A percentile compares a stretch with the other conserved stretches of the same genome.
Conservation (phyloP, 2,113 vertebrate genomes). For the Neopipo cinnamomea region DNA sequence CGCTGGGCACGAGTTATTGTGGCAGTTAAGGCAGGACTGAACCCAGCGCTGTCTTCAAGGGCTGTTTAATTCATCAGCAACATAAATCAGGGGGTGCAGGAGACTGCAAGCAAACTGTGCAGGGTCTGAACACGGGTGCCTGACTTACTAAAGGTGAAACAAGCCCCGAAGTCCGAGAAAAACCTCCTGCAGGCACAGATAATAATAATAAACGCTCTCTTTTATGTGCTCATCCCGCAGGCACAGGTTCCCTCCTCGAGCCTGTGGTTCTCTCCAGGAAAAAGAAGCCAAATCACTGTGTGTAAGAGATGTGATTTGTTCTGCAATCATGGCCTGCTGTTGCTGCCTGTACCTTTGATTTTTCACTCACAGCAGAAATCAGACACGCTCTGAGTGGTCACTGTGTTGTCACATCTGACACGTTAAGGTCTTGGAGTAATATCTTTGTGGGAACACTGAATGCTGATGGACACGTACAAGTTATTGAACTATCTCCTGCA, state of each 20-base stretch:
- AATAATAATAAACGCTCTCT: background rate
- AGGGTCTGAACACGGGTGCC: background rate
- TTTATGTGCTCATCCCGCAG: fast-evolving
- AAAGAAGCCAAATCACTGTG: background rate
- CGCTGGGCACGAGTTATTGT: background rate
- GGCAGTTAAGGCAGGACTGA: background rate
- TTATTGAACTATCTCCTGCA: background rate
- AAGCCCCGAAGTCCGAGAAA: background rate
- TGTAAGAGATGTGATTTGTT: background rate
- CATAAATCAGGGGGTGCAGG: background rate
- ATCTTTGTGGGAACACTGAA: background rate
- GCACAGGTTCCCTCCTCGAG: background rate
- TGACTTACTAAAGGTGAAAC: background rate
- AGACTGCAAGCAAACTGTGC: background rate
- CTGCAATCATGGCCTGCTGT: background rate
- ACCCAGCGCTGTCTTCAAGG: background rate
- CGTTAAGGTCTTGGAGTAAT: background rate
- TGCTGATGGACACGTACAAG: background rate
- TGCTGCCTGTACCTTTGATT: background rate
- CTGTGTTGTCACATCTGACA: background rate
- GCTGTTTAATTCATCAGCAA: background rate
- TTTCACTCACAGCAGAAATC: background rate
- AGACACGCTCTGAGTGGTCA: background rate
- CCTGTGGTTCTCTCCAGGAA: background rate
- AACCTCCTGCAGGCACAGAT: background rate